A percentile compares a stretch with the other conserved stretches of the same genome.
Evolutionary conservation across 2,113 vertebrate species (phyloP).

Genomic region (Ochotona princeps): DNA sequence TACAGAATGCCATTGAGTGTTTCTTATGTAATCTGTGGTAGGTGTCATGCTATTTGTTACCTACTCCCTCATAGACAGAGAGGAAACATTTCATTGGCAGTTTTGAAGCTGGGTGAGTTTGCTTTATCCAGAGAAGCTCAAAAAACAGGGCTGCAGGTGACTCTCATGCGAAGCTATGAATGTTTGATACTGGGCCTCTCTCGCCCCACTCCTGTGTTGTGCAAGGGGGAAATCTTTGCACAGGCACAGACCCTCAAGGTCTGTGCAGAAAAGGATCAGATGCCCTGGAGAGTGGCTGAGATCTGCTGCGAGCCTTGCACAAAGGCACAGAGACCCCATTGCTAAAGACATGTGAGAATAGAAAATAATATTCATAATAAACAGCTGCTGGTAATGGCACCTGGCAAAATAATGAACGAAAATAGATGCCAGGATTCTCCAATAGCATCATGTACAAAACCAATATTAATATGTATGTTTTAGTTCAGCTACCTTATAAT

Average conservation of each 20-base stretch:
- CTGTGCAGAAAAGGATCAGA: no score
- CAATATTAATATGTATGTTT: not conserved
- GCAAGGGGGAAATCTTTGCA: not conserved
- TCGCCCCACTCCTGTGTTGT: fast-evolving
- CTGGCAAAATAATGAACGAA: not conserved
- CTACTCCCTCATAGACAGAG: not conserved
- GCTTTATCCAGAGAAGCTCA: not conserved
- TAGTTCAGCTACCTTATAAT: not conserved
- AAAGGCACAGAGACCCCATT: not conserved
- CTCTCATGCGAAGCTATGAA: not conserved
- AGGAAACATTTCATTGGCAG: not conserved
- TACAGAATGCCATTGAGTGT: not conserved
- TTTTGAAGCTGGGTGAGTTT: not conserved
- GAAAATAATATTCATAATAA: not conserved
- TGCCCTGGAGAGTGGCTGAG: not conserved
- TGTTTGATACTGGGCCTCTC: not conserved
- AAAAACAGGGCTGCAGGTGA: not conserved
- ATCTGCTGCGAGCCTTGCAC: not conserved
- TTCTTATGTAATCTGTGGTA: not conserved
- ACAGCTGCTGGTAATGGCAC: not conserved
- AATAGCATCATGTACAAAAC: not conserved
- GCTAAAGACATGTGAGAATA: not conserved
- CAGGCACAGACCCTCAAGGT: not conserved
- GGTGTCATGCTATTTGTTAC: not conserved
- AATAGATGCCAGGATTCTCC: not conserved